Conservation (phyloP, 2,888 invertebrate species). For the Nemurella pictetii region DNA sequence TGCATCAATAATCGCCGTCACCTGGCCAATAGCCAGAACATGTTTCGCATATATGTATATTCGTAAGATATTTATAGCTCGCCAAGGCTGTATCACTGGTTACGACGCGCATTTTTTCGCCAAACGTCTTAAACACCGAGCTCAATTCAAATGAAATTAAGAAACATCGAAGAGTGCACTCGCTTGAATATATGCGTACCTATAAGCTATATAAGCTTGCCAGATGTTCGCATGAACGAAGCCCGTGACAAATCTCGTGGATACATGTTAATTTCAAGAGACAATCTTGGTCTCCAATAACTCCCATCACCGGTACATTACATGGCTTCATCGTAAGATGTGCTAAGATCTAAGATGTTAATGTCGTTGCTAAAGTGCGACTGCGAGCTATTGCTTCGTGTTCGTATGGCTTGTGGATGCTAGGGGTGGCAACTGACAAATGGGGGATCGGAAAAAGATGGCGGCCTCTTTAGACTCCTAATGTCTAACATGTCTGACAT, state of each 20-base stretch:
- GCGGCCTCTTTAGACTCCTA: no score
- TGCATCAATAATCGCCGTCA: slow-evolving; percentile 30
- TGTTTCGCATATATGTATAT: slow-evolving; percentile 28
- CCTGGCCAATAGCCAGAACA: slow-evolving; percentile 33
- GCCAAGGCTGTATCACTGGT: slow-evolving; percentile 20
- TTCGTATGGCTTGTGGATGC: no score
- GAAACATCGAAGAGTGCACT: slow-evolving; percentile 27
- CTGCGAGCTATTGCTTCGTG: no score
- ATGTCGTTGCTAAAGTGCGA: no score
- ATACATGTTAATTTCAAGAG: neutral
- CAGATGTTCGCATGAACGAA: neutral
- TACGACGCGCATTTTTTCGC: neutral
- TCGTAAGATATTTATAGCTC: slow-evolving; percentile 19
- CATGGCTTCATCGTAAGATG: neutral
- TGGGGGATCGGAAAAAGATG: no score
- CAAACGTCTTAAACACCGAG: neutral
- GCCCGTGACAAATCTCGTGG: neutral
- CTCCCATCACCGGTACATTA: neutral
- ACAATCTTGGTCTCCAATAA: neutral
- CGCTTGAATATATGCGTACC: neutral
- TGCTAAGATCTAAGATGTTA: neutral
- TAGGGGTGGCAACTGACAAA: no score
- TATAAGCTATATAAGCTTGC: neutral
- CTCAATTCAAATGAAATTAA: slow-evolving; percentile 27
- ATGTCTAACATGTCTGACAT: no score